A percentile compares a stretch with the other conserved stretches of the same genome.
phyloP scores from a whole-genome alignment of 2,113 vertebrate genomes.

The Vulpes ferrilata region DNA sequence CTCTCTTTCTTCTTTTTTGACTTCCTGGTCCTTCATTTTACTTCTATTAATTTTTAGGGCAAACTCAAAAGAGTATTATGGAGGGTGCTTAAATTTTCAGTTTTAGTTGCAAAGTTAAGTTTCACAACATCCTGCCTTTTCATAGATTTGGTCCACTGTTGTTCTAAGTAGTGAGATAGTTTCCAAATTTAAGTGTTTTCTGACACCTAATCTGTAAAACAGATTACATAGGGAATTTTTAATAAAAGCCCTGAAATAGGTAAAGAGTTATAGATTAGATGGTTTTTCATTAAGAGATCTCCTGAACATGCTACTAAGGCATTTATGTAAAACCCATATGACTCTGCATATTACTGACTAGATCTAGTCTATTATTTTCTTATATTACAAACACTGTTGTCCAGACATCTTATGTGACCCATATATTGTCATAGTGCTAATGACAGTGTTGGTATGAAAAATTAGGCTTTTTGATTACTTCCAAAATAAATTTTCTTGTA shows the following conservation, averaged over 20 bases:
- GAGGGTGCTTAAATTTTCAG: background rate
- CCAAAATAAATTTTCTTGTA: background rate
- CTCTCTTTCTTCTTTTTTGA: background rate
- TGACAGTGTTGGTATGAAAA: background rate
- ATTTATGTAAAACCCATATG: background rate
- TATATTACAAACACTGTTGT: background rate
- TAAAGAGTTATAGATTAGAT: background rate
- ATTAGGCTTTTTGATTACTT: background rate
- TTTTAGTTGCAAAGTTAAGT: background rate
- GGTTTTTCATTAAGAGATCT: background rate
- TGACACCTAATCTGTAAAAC: background rate
- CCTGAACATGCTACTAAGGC: background rate
- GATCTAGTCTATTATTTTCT: background rate
- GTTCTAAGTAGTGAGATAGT: background rate
- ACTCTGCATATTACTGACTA: background rate
- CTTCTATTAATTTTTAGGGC: constrained; percentile 75
- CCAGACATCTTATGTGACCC: background rate
- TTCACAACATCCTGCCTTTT: background rate
- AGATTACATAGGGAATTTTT: background rate
- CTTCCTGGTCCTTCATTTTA: constrained; percentile 54
- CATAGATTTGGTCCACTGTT: background rate
- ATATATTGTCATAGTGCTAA: background rate
- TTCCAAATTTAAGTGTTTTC: background rate
- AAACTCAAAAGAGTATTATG: background rate
- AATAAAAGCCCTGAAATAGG: background rate